Percentiles rank a stretch among this genome's conserved stretches.
These are phyloP conservation scores for Pomatorhinus ruficollis DNA, from an alignment of 2,113 vertebrate species.

Conservation along the genomic window DNA sequence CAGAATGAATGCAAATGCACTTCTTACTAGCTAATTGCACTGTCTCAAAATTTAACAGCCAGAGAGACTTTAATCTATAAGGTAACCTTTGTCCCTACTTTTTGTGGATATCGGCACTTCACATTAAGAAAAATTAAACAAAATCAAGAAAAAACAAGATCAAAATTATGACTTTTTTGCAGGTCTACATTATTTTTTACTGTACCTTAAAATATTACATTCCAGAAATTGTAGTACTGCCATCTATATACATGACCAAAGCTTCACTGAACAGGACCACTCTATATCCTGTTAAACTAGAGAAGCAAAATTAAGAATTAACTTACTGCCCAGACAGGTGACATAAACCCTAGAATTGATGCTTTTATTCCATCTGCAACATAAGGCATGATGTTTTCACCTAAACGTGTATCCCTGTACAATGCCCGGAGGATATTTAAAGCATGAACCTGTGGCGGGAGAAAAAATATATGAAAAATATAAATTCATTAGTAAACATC, in stretches of 20 bases:
- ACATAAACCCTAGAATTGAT: constrained; percentile 91
- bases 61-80: neutral
- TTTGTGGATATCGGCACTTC: neutral
- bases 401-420: constrained; percentile 91
- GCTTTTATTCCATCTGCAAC: constrained; percentile 90
- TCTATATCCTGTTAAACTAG: neutral
- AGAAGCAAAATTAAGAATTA: neutral
- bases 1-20: neutral
- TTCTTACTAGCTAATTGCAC: neutral
- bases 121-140: neutral
- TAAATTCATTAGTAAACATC: neutral
- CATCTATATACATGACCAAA: neutral
- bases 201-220: neutral
- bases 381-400: constrained; percentile 91
- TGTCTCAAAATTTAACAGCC: neutral
- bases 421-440: constrained; percentile 94
- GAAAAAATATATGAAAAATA: neutral
- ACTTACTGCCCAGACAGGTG: constrained; percentile 96
- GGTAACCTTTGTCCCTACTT: neutral
- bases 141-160: neutral
- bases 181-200: neutral
- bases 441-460: constrained; percentile 86
- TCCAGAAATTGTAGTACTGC: neutral
- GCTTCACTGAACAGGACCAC: neutral
- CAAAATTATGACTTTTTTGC: neutral